Base-by-base conservation (phyloP, 2,113 vertebrate species). In the Sceloporus tristichus region DNA sequence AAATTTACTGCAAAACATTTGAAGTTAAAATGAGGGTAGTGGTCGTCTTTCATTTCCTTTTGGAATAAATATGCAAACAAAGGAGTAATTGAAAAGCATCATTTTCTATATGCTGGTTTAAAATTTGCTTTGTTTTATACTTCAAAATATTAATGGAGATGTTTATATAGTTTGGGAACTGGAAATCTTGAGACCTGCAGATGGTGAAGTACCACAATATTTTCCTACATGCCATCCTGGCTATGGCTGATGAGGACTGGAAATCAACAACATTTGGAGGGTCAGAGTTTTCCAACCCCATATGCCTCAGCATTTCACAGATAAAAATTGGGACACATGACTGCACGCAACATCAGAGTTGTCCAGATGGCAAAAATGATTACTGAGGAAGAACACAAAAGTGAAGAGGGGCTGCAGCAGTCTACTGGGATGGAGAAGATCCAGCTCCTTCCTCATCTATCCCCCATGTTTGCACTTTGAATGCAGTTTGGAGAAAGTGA, bases 51-150 rank as follows among this genome's bases (percentile, higher is more conserved):
- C 23, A n/a, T 78, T 62, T 27, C 65, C n/a, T 42, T 81, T 65
- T 42, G 27, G 38, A 42, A 80, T 59, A 59, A 81, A 81, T 73
- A 79, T 81, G 48, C 34, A 79, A 70, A 79, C 48, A 78, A 38
- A 71, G 53, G 27, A 13, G 1, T 1, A 10, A 79, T 87, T 27
- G 40, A 81, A 87, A 73, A 80, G 10, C 48, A 38, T 19, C 9
- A 21, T 40, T 81, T 59, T 23, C 34, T 19, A 29, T 62, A n/a
- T 73, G 10, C 14, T 81, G 27, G 16, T n/a, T 85, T 25, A 82
- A 82, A 27, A 4, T 2, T 42, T 86, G 13, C 11, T 78, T 77
- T 79, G 19, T 68, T 42, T 48, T 79, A 48, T 66, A 27, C 56
- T 84, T 73, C 6, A 23, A 54, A 34, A 84, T n/a, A 16, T 70